Conservation (phyloP, 2,797 vertebrate species). For the Artibeus jamaicensis region DNA sequence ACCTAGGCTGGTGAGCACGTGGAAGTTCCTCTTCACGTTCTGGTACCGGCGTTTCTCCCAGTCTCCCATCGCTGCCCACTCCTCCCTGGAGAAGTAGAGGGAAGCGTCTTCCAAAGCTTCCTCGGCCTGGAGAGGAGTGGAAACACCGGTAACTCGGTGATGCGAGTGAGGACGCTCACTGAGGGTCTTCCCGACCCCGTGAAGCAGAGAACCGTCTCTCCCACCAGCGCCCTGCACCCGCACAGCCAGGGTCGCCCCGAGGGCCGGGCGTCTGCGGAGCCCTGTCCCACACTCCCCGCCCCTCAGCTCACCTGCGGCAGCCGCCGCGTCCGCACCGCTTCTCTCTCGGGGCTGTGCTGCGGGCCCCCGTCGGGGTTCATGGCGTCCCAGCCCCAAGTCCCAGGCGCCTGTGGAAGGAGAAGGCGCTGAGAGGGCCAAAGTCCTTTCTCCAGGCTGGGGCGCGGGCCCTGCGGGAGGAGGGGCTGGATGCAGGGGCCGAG, state of each 20-base stretch:
- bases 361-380: background rate
- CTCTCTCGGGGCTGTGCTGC: background rate
- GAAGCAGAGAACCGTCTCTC: too few species aligned
- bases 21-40: background rate
- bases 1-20: conserved; percentile 71
- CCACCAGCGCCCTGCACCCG: too few species aligned
- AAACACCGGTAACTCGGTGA: too few species aligned
- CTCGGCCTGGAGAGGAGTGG: background rate
- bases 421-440: background rate
- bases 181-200: too few species aligned
- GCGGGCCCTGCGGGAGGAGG: background rate
- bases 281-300: too few species aligned
- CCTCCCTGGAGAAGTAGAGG: conserved; percentile 70
- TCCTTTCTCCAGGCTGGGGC: too few species aligned
- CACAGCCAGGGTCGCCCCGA: too few species aligned
- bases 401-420: background rate
- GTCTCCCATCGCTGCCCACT: conserved; percentile 75
- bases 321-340: background rate
- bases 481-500: background rate
- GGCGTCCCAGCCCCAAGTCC: background rate
- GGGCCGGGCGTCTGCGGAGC: too few species aligned
- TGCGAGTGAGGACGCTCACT: too few species aligned
- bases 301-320: background rate
- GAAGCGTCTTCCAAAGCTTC: conserved; percentile 66
- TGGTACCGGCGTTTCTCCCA: conserved; percentile 69